phyloP scores from a whole-genome alignment of 2,888 invertebrate species.

The Drosophila nigricruria region DNA sequence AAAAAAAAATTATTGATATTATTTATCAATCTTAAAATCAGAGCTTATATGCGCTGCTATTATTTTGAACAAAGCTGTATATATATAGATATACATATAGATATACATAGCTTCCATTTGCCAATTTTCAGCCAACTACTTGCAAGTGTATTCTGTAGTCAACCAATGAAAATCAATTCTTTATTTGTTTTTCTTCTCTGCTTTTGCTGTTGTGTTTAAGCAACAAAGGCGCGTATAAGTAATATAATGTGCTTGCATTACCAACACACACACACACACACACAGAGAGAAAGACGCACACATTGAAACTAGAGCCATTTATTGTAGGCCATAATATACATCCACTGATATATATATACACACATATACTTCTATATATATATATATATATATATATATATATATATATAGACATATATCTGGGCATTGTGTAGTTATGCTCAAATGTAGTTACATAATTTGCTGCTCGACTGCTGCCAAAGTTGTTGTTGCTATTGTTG shows the following conservation, averaged over 20 bases:
- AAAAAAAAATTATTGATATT: no score
- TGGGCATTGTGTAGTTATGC: conserved; percentile 66
- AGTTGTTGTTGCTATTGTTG: conserved; percentile 44
- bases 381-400: conserved; percentile 6
- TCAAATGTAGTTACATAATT: conserved; percentile 75
- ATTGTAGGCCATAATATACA: conserved; percentile 36
- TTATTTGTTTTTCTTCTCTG: conserved; percentile 13
- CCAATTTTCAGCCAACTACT: background rate
- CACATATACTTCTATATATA: background rate
- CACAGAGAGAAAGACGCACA: background rate
- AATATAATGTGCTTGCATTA: conserved; percentile 67
- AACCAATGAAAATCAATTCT: background rate
- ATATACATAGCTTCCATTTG: no score
- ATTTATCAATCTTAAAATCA: no score
- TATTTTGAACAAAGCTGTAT: no score
- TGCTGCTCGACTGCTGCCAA: conserved; percentile 59
- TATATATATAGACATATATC: conserved; percentile 22
- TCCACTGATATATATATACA: conserved; percentile 7
- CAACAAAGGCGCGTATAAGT: conserved; percentile 61
- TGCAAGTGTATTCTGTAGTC: background rate
- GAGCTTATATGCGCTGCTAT: no score
- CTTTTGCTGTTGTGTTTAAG: conserved; percentile 51
- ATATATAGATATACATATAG: no score
- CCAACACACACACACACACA: conserved; percentile 21
- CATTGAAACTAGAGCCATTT: conserved; percentile 42